Evolutionary conservation across 2,113 vertebrate species (phyloP), one percentile per base, ranked within the genome.

Genomic region (Peromyscus leucopus): DNA sequence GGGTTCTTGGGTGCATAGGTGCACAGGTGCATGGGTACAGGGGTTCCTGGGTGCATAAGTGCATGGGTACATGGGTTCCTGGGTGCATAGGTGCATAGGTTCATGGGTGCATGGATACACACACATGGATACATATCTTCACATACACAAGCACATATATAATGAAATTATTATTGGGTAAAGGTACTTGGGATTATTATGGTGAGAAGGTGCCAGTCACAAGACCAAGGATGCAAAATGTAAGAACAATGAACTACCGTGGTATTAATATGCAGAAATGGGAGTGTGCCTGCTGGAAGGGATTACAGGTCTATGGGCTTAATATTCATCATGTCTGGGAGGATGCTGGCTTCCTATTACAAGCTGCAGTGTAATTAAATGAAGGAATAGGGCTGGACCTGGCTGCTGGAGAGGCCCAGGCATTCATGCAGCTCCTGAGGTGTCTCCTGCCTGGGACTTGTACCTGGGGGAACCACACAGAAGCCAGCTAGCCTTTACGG

Each of bases 251-350:
- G 96, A 98, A 97, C 97, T 93, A 98, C 98, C 87, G 92, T 96
- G 97, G 96, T 97, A 98, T 98, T 98, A 97, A 95, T 98, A 98
- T 98, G 98, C 98, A 98, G 98, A 98, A 98, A 95, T 82, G 94
- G 97, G 96, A 98, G 96, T 90, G 95, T 46, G 96, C 92, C 95
- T 92, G 48, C 96, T 67, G 96, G 97, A 98, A 98, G 98, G 98
- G 98, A 98, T 98, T 98, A 97, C 97, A 98, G 98, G 94, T 94
- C 98, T 98, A 96, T 96, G 96, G 94, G 97, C 96, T 98, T 98
- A 97, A 98, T 98, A 98, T 98, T 98, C 98, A 97, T 97, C 46
- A 16, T 78, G 51, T 95, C 95, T 86, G 97, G 96, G 97, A 98
- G 97, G 98, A 98, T 0, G 94, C 96, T 88, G 90, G 97, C 97